phyloP scores from a whole-genome alignment of 2,888 invertebrate genomes.

The Tricholauxania praeusta region DNA sequence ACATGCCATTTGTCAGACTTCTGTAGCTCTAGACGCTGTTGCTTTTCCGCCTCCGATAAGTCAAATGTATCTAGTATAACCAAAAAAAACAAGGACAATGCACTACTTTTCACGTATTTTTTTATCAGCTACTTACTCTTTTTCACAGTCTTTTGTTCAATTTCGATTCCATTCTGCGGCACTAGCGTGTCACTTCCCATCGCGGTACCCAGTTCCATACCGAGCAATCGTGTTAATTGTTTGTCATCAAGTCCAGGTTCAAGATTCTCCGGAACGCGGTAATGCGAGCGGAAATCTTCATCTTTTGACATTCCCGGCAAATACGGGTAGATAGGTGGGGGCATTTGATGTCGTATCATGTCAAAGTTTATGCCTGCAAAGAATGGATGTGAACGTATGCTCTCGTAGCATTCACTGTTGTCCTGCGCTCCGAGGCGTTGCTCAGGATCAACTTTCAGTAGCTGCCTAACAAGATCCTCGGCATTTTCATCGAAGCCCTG shows the following conservation, averaged over 20 bases:
- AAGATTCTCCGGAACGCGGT: conserved; percentile 80
- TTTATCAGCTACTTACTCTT: conserved; percentile 51
- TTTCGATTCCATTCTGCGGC: conserved; percentile 42
- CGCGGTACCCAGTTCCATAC: conserved; percentile 73
- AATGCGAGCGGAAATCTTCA: conserved; percentile 76
- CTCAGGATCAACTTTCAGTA: conserved; percentile 84
- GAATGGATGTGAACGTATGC: conserved; percentile 88
- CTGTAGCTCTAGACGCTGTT: conserved; percentile 78
- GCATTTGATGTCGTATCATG: conserved; percentile 79
- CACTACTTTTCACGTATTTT: conserved; percentile 45
- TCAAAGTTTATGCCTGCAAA: conserved; percentile 89
- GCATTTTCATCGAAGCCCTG: conserved; percentile 89
- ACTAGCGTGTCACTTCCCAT: conserved; percentile 40
- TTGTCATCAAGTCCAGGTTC: conserved; percentile 90
- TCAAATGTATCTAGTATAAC: conserved; percentile 73
- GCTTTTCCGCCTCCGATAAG: conserved; percentile 76
- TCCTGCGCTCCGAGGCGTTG: conserved; percentile 87
- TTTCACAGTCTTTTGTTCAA: conserved; percentile 53
- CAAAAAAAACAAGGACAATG: not conserved
- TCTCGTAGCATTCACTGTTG: conserved; percentile 78
- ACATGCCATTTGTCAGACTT: conserved; percentile 82
- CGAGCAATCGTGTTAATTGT: conserved; percentile 82
- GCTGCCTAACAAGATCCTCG: conserved; percentile 87
- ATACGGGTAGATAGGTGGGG: conserved; percentile 86
- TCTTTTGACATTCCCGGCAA: conserved; percentile 78